Conservation (phyloP, 1,140 invertebrate species). For the Brachionus koreanus region DNA sequence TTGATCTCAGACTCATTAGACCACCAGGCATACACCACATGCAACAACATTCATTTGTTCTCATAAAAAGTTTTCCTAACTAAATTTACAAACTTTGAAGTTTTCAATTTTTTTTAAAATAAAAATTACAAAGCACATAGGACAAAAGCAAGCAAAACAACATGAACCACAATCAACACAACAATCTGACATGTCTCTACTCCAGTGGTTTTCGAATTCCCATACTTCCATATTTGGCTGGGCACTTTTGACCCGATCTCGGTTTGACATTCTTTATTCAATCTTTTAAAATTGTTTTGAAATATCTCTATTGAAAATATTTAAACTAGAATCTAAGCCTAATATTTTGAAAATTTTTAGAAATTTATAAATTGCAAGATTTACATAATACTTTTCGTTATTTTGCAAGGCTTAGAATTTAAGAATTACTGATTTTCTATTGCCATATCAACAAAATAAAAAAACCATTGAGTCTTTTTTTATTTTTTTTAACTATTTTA, state of each 20-base stretch:
- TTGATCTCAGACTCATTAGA: conserved; percentile 13
- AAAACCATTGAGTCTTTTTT: neutral
- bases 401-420: neutral
- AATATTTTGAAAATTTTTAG: neutral
- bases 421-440: neutral
- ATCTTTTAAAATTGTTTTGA: neutral
- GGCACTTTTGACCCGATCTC: neutral
- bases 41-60: conserved; percentile 44
- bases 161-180: conserved; percentile 21
- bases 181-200: conserved; percentile 23
- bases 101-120: neutral
- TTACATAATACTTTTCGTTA: neutral
- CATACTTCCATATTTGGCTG: conserved; percentile 24
- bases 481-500: neutral
- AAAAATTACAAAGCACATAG: conserved; percentile 41
- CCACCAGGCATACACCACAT: conserved; percentile 37
- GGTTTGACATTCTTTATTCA: neutral
- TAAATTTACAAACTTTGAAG: neutral
- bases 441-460: conserved; percentile 37
- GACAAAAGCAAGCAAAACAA: conserved; percentile 11
- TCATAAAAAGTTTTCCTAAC: conserved; percentile 34
- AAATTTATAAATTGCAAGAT: neutral
- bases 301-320: neutral
- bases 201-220: conserved; percentile 40
- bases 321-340: neutral